These are phyloP conservation scores for Cassiopea andromeda DNA, from an alignment of 30 jellyfish, hydroid and myxozoan species.

Conservation along the genomic window DNA sequence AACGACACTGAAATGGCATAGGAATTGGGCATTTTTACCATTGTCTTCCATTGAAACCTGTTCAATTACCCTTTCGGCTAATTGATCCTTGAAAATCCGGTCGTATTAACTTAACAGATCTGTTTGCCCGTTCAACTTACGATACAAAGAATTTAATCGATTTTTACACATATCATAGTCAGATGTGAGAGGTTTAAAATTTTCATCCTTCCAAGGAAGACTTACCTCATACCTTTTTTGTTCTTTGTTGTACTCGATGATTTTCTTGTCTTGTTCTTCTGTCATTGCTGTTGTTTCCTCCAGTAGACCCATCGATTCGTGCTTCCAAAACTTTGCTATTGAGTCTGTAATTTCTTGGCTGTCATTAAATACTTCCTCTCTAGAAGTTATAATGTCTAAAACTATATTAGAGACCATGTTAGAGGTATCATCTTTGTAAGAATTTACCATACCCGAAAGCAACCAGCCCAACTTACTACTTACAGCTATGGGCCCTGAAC, in stretches of 20 bases:
- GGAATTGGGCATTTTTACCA: conserved; percentile 4
- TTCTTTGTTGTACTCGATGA: conserved; percentile 33
- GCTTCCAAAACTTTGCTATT: conserved; percentile 51
- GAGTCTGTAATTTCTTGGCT: conserved; percentile 46
- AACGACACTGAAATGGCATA: conserved; percentile 20
- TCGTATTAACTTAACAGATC: conserved; percentile 2
- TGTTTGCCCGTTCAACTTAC: conserved; percentile 12
- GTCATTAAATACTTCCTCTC: conserved; percentile 27
- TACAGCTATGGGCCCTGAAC: conserved; percentile 65
- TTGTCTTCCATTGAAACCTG: conserved; percentile 6
- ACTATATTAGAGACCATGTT: conserved; percentile 31
- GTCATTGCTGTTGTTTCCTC: not conserved
- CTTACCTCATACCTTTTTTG: conserved; percentile 53
- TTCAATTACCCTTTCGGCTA: conserved; percentile 18
- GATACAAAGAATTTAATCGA: conserved; percentile 5
- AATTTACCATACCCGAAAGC: conserved; percentile 40
- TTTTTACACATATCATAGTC: conserved; percentile 27
- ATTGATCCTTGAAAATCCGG: conserved; percentile 8
- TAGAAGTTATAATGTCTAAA: conserved; percentile 28
- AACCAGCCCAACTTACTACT: conserved; percentile 70
- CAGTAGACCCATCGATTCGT: conserved; percentile 41
- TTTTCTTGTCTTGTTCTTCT: conserved; percentile 9
- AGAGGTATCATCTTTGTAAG: conserved; percentile 13
- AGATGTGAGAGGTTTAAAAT: conserved; percentile 26
- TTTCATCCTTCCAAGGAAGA: conserved; percentile 45